Conservation (phyloP, 2,888 invertebrate genomes). For the Nasonia oneida region DNA sequence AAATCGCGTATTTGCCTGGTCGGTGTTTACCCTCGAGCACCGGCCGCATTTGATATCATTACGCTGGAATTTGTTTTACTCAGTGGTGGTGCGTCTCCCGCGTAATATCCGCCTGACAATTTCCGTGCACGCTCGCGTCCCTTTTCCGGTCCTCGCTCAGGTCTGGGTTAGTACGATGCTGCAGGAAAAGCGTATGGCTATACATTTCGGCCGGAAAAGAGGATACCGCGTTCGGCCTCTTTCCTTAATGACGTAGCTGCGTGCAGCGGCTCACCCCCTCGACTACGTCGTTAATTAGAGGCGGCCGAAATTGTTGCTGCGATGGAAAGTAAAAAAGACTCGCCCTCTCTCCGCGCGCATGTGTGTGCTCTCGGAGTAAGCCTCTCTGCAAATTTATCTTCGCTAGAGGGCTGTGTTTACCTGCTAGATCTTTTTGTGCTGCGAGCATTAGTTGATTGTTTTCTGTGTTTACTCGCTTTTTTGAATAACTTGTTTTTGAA, state of each 20-base stretch:
- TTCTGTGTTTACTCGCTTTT: background rate
- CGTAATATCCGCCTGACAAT: constrained; percentile 38
- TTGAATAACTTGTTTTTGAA: too few species aligned
- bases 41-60: constrained; percentile 19
- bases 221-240: background rate
- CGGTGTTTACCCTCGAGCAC: background rate
- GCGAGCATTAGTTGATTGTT: constrained; percentile 13
- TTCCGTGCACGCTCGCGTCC: background rate
- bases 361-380: background rate
- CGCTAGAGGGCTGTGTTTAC: background rate
- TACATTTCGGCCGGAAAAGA: constrained; percentile 7
- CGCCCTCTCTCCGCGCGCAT: background rate
- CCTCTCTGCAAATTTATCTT: constrained; percentile 28
- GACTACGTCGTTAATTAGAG: constrained; percentile 31
- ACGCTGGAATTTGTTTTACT: constrained; percentile 11
- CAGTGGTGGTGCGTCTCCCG: background rate
- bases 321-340: constrained; percentile 10
- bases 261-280: background rate
- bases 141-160: background rate
- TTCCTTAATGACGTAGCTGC: constrained; percentile 22
- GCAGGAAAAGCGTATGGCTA: background rate
- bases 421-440: background rate
- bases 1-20: background rate
- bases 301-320: constrained; percentile 5
- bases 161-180: constrained; percentile 42